These are phyloP conservation scores for Siphamia tubifer DNA, from an alignment of 2,113 vertebrate species.

Conservation along the genomic window DNA sequence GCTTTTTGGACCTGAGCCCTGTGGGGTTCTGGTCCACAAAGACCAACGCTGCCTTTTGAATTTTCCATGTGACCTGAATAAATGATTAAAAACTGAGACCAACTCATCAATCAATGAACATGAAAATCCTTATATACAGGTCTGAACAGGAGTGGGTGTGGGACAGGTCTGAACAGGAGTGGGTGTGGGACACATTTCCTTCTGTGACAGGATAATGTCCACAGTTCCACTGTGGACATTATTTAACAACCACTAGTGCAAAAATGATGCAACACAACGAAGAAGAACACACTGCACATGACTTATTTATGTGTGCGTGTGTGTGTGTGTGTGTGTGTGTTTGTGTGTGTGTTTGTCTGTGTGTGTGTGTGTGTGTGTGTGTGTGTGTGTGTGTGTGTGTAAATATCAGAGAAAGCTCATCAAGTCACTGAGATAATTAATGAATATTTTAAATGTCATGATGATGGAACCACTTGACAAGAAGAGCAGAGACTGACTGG, in stretches of 20 bases:
- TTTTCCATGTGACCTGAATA: too few species aligned
- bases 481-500: slow-evolving; percentile 75
- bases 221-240: slow-evolving; percentile 37
- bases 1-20: too few species aligned
- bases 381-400: neutral
- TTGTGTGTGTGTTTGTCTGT: slow-evolving; percentile 3
- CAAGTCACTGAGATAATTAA: slow-evolving; percentile 85
- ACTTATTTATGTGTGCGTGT: slow-evolving; percentile 75
- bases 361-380: slow-evolving; percentile 1
- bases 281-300: slow-evolving; percentile 25
- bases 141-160: too few species aligned
- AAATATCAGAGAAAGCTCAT: slow-evolving; percentile 70
- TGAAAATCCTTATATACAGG: too few species aligned
- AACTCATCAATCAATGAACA: too few species aligned
- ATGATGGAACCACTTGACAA: slow-evolving; percentile 83
- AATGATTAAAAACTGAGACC: too few species aligned
- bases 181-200: slow-evolving; percentile 42
- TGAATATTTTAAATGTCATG: slow-evolving; percentile 89
- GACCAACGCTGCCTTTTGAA: too few species aligned
- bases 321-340: neutral
- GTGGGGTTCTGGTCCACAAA: too few species aligned
- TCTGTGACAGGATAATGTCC: slow-evolving; percentile 20
- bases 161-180: too few species aligned
- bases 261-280: slow-evolving; percentile 50
- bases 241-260: slow-evolving; percentile 44